These are phyloP conservation scores for Cottoperca gobio DNA, from an alignment of 2,797 vertebrate species.

Conservation along the genomic window DNA sequence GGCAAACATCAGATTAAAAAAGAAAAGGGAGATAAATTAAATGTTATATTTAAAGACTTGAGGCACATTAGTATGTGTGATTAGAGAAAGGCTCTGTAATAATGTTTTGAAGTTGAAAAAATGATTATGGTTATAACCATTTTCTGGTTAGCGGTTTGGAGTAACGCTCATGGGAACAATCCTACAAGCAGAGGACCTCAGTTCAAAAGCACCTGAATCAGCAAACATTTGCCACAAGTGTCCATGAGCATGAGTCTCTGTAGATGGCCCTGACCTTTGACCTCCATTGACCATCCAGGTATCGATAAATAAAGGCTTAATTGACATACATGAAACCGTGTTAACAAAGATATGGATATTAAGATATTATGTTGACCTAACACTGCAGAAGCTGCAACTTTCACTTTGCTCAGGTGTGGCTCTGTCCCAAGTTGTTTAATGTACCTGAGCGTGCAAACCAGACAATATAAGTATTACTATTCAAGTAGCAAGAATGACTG, in stretches of 20 bases:
- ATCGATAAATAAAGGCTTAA: background rate
- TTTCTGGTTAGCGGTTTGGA: background rate
- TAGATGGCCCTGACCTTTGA: background rate
- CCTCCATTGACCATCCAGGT: background rate
- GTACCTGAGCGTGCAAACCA: background rate
- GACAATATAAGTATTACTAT: background rate
- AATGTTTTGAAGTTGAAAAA: background rate
- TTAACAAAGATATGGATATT: background rate
- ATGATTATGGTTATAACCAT: background rate
- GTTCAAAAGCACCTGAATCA: background rate
- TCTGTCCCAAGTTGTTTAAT: constrained; percentile 35
- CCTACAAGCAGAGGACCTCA: background rate
- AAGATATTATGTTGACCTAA: background rate
- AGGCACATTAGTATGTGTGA: background rate
- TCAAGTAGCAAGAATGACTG: background rate
- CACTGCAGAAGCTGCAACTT: background rate
- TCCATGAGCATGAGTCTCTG: background rate
- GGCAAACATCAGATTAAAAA: background rate
- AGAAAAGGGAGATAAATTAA: background rate
- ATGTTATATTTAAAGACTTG: background rate
- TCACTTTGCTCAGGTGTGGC: constrained; percentile 16
- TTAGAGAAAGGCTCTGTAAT: background rate
- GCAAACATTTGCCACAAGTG: background rate
- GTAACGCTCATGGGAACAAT: background rate
- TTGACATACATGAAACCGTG: background rate